Base-by-base conservation (phyloP, 2,888 invertebrate genomes). In the Diaperis boleti region DNA sequence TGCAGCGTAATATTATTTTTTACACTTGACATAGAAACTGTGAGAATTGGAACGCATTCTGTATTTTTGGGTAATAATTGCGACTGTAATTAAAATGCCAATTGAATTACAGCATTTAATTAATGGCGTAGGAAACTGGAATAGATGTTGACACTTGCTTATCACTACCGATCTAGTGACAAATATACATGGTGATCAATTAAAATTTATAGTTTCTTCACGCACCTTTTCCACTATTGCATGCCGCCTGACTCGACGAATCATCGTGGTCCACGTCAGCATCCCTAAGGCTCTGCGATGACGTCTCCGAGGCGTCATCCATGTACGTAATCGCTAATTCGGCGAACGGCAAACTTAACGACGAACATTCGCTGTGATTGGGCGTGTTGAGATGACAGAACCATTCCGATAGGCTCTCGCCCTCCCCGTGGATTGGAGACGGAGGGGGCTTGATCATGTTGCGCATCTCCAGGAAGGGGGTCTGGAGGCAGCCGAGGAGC, bases 401-500 rank as follows among this genome's bases (percentile, higher is more conserved):
- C 80, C 82, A 82, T 62, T 82, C 82, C 4, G 81, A 81, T 3
- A 81, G 72, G 62, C 80, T 81, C 64, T 79, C 79, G 2, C 79
- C 80, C 63, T 81, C 76, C 33, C 72, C 72, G 35, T 77, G 78
- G 7, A 80, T 78, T 2, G 82, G 81, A 2, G 80, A 81, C 18
- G 80, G 77, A 0, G 81, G 80, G 2, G 86, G 85, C 70, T 84
- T 82, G 56, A 87, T 80, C 84, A 86, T 85, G 68, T 85, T 85
- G 59, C 84, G 80, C 76, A 87, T 77, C 73, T 87, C 84, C 72
- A 85, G 80, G 69, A 87, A 79, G 50, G 86, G 86, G 8, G 85
- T 83, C 79, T 86, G 86, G 69, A 87, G 82, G 77, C 87, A 86
- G 63, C 85, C 85, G 75, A 87, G 83, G 44, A 87, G 76, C 74